Evolutionary conservation across 1,140 invertebrate genomes (phyloP), one percentile per base, ranked within the genome.

Genomic region (Cecropterus lyciades): DNA sequence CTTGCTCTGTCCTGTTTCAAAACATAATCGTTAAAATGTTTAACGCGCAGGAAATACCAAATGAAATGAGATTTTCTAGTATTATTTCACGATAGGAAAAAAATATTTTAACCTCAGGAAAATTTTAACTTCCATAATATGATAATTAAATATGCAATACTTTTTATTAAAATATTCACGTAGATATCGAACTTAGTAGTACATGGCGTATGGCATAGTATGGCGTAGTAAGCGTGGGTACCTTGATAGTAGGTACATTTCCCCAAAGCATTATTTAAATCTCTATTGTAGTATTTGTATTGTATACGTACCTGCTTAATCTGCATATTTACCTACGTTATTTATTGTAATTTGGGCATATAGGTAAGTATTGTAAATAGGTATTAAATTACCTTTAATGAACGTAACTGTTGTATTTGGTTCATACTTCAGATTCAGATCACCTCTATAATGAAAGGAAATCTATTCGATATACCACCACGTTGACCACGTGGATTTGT

Each of bases 1-100:
- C 85, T 80, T 76, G 77, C 83, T 83, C 80, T 79, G 70, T 90
- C 80, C 70, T 79, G 74, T 79, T 85, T 85, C 64, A 83, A 88
- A 85, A 85, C 80, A 77, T 75, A 82, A 85, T 85, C 79, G 81
- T 87, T 84, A 82, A 76, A 78, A 77, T 76, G 66, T 73, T 65
- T 64, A 70, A 62, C 52, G 62, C 64, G 57, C 43, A 75, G 67
- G 67, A 79, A 74, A 67, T 72, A 48, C 67, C 37, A 59, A 69
- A 69, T 52, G 33, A 55, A 55, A 55, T 55, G 14, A 40, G 51
- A 37, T 37, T 55, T 55, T 55, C 13, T 30, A 11, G 13, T 4
- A 52, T 13, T 57, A 10, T 16, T 46, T 59, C 15, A 59, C 17
- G 13, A 15, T 33, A 15, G 8, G 7, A 30, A 30, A 0, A 8